Base-by-base conservation (phyloP, 2,797 vertebrate species). In the Ctenosaura bakeri region DNA sequence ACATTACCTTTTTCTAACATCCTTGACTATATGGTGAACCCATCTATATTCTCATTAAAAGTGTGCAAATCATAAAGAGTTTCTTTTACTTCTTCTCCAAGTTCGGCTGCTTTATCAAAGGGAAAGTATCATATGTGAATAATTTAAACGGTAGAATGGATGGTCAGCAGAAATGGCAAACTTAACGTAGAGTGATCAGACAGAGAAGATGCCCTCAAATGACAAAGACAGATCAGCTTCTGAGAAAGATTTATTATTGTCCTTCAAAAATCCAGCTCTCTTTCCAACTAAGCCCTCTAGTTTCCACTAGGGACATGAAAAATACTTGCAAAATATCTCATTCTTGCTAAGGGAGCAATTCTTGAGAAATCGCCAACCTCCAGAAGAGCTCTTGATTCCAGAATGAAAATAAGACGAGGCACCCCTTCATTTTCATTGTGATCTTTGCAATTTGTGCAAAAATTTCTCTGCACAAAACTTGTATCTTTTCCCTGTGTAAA, bases 41-140 rank as follows among this genome's bases (percentile, higher is more conserved):
- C 80, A 83, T 77, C 80, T 13, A 77, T 56, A 77, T 78, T 66
- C 22, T 66, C 35, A 24, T 83, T 77, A 20, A 87, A 87, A 87
- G 24, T 13, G 50, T 69, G 66, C 66, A 91, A n/a, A 84, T 86
- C 86, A 59, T 74, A 90, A 71, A 84, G 90, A 79, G 76, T 50
- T 88, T 92, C 87, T 14, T 3, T 13, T 32, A 32, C 29, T 4
- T 8, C 35, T n/a, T 73, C 93, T 87, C 89, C 88, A 86, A 71
- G 86, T 94, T 89, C 83, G 79, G 38, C 71, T 78, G 77, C 38
- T 93, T 93, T 93, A 92, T 86, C 92, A 88, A 12, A 90, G 89
- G 90, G 81, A 92, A 93, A 93, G 91, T 90, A 85, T 12, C 66
- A 29, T 94, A 89, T 62, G 29, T 83, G 88, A 92, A 94, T 95